These are phyloP conservation scores for Latrodectus geometricus DNA, from an alignment of 1,140 invertebrate genomes.

Conservation along the genomic window DNA sequence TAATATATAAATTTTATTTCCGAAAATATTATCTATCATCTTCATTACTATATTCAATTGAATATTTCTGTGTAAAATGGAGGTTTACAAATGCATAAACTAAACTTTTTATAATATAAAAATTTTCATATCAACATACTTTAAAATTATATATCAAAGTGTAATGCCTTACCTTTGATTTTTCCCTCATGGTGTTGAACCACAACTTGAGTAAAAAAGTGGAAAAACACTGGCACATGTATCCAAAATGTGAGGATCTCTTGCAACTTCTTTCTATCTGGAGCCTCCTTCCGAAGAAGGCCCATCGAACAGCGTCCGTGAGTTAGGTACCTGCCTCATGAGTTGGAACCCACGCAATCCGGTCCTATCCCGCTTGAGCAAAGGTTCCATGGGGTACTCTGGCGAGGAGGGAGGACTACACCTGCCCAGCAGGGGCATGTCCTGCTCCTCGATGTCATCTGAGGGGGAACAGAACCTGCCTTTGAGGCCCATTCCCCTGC, in stretches of 20 bases:
- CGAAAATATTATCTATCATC: no score
- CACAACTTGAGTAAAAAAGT: constrained; percentile 62
- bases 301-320: constrained; percentile 57
- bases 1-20: no score
- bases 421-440: constrained; percentile 60
- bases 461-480: constrained; percentile 28
- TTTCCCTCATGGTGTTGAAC: constrained; percentile 49
- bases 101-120: no score
- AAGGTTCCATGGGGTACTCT: constrained; percentile 60
- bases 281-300: constrained; percentile 56
- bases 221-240: constrained; percentile 57
- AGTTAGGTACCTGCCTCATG: constrained; percentile 48
- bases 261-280: constrained; percentile 30
- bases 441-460: constrained; percentile 38
- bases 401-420: constrained; percentile 61
- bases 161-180: constrained; percentile 32
- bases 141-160: no score
- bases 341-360: constrained; percentile 57
- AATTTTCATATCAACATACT: no score
- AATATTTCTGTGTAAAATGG: no score
- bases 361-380: constrained; percentile 57
- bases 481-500: constrained; percentile 14
- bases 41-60: no score
- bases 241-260: constrained; percentile 51
- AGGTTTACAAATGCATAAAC: no score